Evolutionary conservation across 2,888 invertebrate species (phyloP), one percentile per base, ranked within the genome.

Genomic region (Harmothoe impar): DNA sequence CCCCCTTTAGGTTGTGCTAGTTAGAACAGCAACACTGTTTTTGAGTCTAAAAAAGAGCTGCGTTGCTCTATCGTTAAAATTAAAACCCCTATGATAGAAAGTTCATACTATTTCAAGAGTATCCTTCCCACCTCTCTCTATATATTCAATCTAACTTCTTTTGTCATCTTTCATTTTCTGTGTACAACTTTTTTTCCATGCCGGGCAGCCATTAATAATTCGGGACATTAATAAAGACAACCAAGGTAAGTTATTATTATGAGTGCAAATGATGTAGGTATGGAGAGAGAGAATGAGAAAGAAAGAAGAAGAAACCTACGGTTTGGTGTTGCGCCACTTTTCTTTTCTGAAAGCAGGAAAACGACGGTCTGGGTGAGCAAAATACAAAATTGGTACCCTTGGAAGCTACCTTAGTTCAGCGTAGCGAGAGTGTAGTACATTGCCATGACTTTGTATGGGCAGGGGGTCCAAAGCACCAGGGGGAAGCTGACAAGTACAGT

Each of bases 301-400:
- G 81, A 81, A 81, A 35, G 81, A 81, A 81, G 81, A 81, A 43
- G 81, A 81, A 81, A 81, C 81, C 81, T 81, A 81, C 81, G 81
- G 81, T 81, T 81, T 43, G 81, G 81, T 35, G 81, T 81, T 17
- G 35, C 81, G 81, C 81, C 81, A 35, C 43, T 81, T 35, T 33
- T 81, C 43, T 81, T 81, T 81, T 81, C 81, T 81, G 81, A 81
- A 81, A 81, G 81, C 35, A 81, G 81, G 81, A 81, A 81, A 43
- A 81, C n/a, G 81, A n/a, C 33, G 81, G 81, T 81, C 33, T 33
- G 81, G 81, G 81, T 81, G 43, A 81, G 81, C 17, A 43, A 81
- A 81, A 81, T 20, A 81, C 33, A 25, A 72, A 72, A 72, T n/a
- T 25, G 20, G 72, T 29, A 29, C 15, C 29, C 72, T 15, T 29